phyloP scores from a whole-genome alignment of 2,888 invertebrate species.

The Blastobasis adustella region DNA sequence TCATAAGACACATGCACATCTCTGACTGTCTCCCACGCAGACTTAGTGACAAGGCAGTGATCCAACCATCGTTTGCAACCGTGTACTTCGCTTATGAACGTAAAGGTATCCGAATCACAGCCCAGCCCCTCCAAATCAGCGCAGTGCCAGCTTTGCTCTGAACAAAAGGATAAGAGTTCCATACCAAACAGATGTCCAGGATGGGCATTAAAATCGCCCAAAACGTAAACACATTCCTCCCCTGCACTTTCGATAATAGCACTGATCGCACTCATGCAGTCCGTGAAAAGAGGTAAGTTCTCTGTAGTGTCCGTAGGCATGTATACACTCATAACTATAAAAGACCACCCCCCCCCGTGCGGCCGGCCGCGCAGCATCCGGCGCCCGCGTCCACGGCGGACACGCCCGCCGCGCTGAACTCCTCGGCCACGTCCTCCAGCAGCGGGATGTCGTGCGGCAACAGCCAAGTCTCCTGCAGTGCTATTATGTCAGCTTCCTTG shows the following conservation, averaged over 20 bases:
- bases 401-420: too few species aligned
- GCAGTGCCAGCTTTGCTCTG: constrained; percentile 13
- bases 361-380: too few species aligned
- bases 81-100: constrained; percentile 15
- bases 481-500: too few species aligned
- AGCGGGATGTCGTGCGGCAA: too few species aligned
- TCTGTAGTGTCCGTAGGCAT: background rate
- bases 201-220: constrained; percentile 17
- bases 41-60: constrained; percentile 10
- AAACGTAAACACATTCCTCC: constrained; percentile 3
- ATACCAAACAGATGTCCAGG: constrained; percentile 11
- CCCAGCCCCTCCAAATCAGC: constrained; percentile 6
- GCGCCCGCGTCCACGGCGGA: too few species aligned
- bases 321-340: background rate
- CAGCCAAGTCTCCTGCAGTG: too few species aligned
- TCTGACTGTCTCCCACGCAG: constrained; percentile 6
- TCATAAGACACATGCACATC: too few species aligned
- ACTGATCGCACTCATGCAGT: background rate
- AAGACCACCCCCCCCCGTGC: too few species aligned
- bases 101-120: constrained; percentile 7
- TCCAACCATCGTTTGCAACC: constrained; percentile 13
- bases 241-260: background rate
- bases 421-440: too few species aligned
- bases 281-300: background rate
- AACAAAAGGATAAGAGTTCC: constrained; percentile 8